Percentiles rank a stretch among this genome's conserved stretches.
These are phyloP conservation scores for Digitonthophagus gazella DNA, from an alignment of 2,888 invertebrate genomes.

Conservation along the genomic window DNA sequence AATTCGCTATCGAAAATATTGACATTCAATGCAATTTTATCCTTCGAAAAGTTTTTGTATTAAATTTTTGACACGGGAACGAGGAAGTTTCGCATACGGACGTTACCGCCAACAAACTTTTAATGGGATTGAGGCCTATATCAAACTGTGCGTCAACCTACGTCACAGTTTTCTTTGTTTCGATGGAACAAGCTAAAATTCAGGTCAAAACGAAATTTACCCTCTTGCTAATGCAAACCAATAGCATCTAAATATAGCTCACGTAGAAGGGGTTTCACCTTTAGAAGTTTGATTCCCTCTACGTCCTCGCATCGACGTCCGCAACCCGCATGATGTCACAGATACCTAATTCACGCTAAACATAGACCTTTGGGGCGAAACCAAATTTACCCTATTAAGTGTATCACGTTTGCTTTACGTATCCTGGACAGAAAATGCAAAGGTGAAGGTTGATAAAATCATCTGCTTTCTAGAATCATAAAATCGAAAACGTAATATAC, in stretches of 20 bases:
- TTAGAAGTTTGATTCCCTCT: not conserved
- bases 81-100: too few relatives aligned
- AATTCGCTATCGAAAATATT: too few relatives aligned
- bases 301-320: too few relatives aligned
- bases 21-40: too few relatives aligned
- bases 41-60: not conserved
- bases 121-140: not conserved
- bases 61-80: not conserved
- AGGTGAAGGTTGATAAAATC: not conserved
- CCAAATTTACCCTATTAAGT: not conserved
- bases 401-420: not conserved
- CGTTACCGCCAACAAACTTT: not conserved
- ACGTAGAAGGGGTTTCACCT: not conserved
- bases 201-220: not conserved
- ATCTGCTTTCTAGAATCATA: too few relatives aligned
- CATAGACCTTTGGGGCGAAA: not conserved
- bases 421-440: not conserved
- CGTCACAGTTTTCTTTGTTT: not conserved
- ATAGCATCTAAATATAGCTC: not conserved
- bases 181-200: not conserved
- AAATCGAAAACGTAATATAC: too few relatives aligned
- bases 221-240: not conserved
- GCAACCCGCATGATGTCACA: not conserved
- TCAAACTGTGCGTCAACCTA: not conserved
- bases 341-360: not conserved